These are phyloP conservation scores for Elanus axillaris DNA, from an alignment of 2,113 vertebrate species.

Conservation along the genomic window DNA sequence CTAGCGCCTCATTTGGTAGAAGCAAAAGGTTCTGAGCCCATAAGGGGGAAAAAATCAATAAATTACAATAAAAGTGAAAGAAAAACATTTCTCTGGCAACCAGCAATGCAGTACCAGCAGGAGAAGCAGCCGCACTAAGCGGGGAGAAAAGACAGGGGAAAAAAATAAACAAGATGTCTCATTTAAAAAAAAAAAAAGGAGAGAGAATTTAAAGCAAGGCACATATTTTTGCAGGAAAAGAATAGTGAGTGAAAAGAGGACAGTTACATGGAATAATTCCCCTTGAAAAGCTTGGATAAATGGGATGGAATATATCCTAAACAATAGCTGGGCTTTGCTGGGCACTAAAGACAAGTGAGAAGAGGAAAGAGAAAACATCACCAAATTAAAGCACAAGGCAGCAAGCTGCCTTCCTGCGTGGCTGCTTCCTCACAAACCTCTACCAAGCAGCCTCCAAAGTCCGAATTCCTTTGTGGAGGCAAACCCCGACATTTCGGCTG, in stretches of 20 bases:
- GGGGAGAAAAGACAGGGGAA: background rate
- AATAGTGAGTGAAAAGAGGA: background rate
- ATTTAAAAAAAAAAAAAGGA: background rate
- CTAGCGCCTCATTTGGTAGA: background rate
- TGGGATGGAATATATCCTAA: background rate
- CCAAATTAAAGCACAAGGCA: background rate
- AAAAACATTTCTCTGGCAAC: slow-evolving; percentile 57
- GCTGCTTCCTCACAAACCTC: background rate
- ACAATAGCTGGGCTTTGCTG: background rate
- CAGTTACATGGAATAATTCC: background rate
- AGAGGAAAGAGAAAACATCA: background rate
- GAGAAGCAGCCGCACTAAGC: slow-evolving; percentile 30
- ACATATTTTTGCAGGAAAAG: background rate
- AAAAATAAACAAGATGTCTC: slow-evolving; percentile 46
- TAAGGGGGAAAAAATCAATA: background rate
- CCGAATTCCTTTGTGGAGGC: background rate
- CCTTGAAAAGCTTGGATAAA: background rate
- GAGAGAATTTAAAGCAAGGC: background rate
- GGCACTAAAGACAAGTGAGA: background rate
- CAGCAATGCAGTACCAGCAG: slow-evolving; percentile 39
- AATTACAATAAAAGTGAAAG: slow-evolving; percentile 41
- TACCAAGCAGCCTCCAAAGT: background rate
- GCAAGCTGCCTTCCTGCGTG: background rate
- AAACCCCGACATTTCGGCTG: background rate
- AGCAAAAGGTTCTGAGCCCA: background rate